Base-by-base conservation (phyloP, 35 echinoderm and acorn worm species). In the Apostichopus parvimensis region DNA sequence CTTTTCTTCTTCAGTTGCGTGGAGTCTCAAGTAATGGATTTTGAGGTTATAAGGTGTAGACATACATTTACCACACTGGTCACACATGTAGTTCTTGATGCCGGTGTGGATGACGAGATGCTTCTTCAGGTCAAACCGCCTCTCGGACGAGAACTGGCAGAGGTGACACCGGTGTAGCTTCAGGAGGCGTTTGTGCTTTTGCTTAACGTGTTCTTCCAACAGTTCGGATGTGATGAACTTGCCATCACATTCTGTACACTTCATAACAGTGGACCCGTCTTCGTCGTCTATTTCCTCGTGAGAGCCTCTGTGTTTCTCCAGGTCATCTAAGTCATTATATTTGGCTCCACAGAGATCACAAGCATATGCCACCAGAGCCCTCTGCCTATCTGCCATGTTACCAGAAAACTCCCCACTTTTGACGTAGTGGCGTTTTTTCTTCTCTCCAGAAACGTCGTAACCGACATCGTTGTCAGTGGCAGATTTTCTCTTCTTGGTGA, bases 31-130 rank as follows among this genome's bases (percentile, higher is more conserved):
- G 56, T 90, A 80, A 77, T 98, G 96, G 28, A 98, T 92, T 75
- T 95, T 95, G 53, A 98, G 90, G 57, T 98, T 98, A 79, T 98
- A 98, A 0, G 90, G 89, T 59, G 94, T 95, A 4, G 94, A 95
- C 83, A 93, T 95, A 55, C 88, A 75, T 55, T 95, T 95, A 21
- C 96, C 96, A 56, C 96, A 98, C 72, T 93, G 77, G 79, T 98
- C 96, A 76, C 94, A 98, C 92, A 94, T 93, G 56, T 83, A 95
- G 66, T 92, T 89, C 54, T 98, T 98, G 6, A 89, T 86, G 9
- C 93, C 94, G 4, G 88, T 90, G 68, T 98, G 96, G 58, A 92
- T 93, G 26, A 92, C 75, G 17, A 92, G 82, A 65, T 98, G 96
- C 34, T 95, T 98, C 86, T 95, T 95, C 9, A 94, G 90, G 86